Evolutionary conservation across 2,888 invertebrate genomes (phyloP).

Genomic region (Papilio protenor): DNA sequence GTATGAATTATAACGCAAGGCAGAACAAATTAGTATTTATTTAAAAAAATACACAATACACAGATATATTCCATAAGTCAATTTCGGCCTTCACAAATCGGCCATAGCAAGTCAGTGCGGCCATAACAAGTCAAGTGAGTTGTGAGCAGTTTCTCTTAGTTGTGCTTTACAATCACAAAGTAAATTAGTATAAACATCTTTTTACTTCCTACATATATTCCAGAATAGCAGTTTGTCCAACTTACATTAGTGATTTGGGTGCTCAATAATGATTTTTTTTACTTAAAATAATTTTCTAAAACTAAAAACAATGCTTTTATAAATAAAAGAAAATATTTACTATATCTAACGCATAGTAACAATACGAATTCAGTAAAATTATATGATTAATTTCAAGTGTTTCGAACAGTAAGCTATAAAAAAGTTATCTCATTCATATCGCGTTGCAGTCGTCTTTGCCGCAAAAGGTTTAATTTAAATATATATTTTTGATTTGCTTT

Average conservation of each 20-base stretch:
- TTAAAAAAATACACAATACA: not conserved
- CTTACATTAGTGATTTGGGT: too few relatives aligned
- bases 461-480: constrained; percentile 4
- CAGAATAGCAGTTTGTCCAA: too few relatives aligned
- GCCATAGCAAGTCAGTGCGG: not conserved
- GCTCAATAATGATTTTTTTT: too few relatives aligned
- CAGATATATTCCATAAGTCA: not conserved
- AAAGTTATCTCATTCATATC: not conserved
- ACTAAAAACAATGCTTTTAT: not conserved
- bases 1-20: not conserved
- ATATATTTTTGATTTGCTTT: not conserved
- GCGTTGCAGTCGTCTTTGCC: constrained; percentile 2
- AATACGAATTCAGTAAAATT: not conserved
- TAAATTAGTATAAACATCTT: too few relatives aligned
- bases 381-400: not conserved
- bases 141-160: not conserved
- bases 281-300: not conserved
- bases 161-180: too few relatives aligned
- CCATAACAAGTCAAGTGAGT: not conserved
- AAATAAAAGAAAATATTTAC: not conserved
- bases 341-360: not conserved
- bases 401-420: not conserved
- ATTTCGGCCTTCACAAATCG: not conserved
- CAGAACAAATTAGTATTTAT: not conserved
- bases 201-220: too few relatives aligned